Evolutionary conservation across 2,113 vertebrate genomes (phyloP).

Genomic region (Silurus meridionalis): DNA sequence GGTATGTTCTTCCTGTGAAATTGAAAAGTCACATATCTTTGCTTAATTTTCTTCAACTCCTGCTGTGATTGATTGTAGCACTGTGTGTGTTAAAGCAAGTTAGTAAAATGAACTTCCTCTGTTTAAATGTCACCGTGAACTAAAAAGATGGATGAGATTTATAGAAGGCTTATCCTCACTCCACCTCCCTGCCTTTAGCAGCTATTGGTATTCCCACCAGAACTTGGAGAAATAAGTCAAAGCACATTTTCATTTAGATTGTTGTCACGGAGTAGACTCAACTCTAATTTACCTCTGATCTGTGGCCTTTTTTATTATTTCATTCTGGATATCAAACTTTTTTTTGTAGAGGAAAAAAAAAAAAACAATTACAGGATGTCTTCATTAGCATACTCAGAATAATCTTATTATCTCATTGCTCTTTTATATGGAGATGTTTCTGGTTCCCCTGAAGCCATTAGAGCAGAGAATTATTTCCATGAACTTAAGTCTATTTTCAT

Average conservation of each 20-base stretch:
- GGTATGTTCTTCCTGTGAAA: neutral
- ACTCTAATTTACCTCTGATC: constrained; percentile 50
- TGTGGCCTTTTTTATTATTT: constrained; percentile 44
- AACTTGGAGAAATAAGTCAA: constrained; percentile 58
- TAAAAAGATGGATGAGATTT: constrained; percentile 58
- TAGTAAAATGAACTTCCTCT: constrained; percentile 36
- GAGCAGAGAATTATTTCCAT: constrained; percentile 26
- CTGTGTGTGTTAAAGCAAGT: constrained; percentile 25
- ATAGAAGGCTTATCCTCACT: constrained; percentile 58
- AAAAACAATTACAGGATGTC: constrained; percentile 20
- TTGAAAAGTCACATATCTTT: constrained; percentile 6
- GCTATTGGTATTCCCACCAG: constrained; percentile 72
- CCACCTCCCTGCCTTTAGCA: constrained; percentile 61
- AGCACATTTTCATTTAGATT: constrained; percentile 66
- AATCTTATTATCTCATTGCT: constrained; percentile 26
- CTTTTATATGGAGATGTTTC: constrained; percentile 20
- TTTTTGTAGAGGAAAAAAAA: constrained; percentile 27
- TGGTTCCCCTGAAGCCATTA: constrained; percentile 10
- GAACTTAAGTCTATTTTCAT: constrained; percentile 24
- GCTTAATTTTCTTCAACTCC: neutral
- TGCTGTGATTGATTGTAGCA: constrained; percentile 10
- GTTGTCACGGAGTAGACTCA: constrained; percentile 58
- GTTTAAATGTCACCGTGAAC: constrained; percentile 45
- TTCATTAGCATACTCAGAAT: constrained; percentile 3
- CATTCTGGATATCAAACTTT: constrained; percentile 42